These are phyloP conservation scores for Drosophila sechellia DNA, from an alignment of 1,140 invertebrate species.

Conservation along the genomic window DNA sequence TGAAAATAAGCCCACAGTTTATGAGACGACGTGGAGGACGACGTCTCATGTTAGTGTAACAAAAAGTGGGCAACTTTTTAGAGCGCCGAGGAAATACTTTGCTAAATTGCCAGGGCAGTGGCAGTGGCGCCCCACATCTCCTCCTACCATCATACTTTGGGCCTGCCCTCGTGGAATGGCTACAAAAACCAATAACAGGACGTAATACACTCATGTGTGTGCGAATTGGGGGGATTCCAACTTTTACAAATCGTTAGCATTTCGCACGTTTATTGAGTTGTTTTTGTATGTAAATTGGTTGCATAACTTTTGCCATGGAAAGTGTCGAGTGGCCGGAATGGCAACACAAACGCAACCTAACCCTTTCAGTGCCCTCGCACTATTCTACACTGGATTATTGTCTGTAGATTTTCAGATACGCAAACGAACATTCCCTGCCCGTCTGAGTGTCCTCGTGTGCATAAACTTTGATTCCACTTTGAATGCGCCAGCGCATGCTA, in stretches of 20 bases:
- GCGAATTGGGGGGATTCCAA: constrained; percentile 40
- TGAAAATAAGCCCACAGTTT: constrained; percentile 78
- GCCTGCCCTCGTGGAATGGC: constrained; percentile 38
- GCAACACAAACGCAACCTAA: constrained; percentile 52
- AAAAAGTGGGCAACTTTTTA: constrained; percentile 79
- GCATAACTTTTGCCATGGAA: constrained; percentile 74
- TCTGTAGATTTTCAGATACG: constrained; percentile 74
- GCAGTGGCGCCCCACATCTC: background rate
- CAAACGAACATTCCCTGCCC: constrained; percentile 18
- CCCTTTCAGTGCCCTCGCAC: constrained; percentile 54
- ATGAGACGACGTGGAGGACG: constrained; percentile 27
- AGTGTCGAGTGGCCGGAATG: constrained; percentile 71
- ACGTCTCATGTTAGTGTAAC: constrained; percentile 50
- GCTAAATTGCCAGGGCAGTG: constrained; percentile 72
- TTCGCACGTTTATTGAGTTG: constrained; percentile 83
- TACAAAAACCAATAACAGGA: constrained; percentile 68
- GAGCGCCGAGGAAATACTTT: constrained; percentile 77
- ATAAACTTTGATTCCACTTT: constrained; percentile 78
- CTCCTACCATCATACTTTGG: background rate
- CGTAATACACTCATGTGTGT: constrained; percentile 43
- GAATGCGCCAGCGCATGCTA: constrained; percentile 66
- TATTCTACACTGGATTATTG: constrained; percentile 75
- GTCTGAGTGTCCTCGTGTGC: constrained; percentile 40
- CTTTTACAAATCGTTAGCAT: constrained; percentile 82
- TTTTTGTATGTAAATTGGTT: constrained; percentile 83